Conservation (phyloP, 2,113 vertebrate species). For the Microcebus jonahi region DNA sequence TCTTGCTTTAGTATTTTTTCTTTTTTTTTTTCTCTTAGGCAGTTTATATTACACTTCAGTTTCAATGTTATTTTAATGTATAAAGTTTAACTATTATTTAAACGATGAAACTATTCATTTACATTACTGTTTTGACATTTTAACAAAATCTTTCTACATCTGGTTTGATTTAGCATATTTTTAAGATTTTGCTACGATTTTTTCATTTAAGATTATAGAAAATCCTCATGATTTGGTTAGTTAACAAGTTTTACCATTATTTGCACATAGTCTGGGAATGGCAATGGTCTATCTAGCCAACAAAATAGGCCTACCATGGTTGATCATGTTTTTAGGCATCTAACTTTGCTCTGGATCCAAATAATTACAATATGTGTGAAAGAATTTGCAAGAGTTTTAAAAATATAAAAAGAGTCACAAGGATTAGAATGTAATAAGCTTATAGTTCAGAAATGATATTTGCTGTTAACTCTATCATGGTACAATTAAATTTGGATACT, state of each 20-base stretch:
- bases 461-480: neutral
- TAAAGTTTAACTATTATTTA: conserved; percentile 57
- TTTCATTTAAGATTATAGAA: conserved; percentile 31
- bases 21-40: conserved; percentile 10
- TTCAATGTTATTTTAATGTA: conserved; percentile 41
- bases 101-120: conserved; percentile 44
- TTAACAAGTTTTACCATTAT: neutral
- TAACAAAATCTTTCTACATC: conserved; percentile 19
- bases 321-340: neutral
- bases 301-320: neutral
- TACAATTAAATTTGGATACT: neutral
- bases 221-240: conserved; percentile 1
- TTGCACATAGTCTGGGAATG: neutral
- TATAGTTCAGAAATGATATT: neutral
- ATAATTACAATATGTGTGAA: neutral
- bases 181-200: conserved; percentile 36
- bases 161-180: conserved; percentile 60
- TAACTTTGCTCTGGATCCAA: neutral
- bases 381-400: neutral
- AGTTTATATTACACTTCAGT: conserved; percentile 49
- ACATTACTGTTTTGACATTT: conserved; percentile 33
- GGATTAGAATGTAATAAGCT: neutral
- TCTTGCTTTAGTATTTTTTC: neutral
- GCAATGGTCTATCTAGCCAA: neutral
- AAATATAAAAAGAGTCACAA: neutral